Percentiles rank a stretch among this genome's conserved stretches.
Conservation (phyloP, 2,113 vertebrate genomes). For the Anser cygnoides region DNA sequence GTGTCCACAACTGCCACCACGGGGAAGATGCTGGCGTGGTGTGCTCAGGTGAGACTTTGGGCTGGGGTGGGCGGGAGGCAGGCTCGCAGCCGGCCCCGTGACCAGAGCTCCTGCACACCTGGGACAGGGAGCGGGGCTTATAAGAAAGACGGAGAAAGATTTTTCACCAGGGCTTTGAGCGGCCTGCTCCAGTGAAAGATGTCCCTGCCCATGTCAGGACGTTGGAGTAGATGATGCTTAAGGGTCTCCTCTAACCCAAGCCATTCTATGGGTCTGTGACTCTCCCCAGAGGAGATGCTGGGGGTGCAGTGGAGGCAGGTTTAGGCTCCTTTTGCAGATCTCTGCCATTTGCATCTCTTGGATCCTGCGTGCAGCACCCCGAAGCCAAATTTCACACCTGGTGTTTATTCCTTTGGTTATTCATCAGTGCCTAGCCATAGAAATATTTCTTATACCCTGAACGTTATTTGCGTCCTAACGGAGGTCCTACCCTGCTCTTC, state of each 20-base stretch:
- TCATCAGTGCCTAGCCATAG: rapidly evolving
- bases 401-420: not conserved
- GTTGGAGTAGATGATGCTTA: not conserved
- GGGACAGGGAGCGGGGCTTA: too few relatives aligned
- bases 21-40: not conserved
- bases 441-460: not conserved
- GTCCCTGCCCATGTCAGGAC: not conserved
- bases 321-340: not conserved
- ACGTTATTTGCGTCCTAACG: rapidly evolving
- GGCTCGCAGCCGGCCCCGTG: not conserved
- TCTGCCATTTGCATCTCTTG: not conserved
- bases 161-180: not conserved
- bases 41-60: not conserved
- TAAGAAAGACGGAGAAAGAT: not conserved
- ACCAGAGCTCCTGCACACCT: not conserved
- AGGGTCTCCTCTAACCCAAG: not conserved
- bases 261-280: not conserved
- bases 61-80: not conserved
- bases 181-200: not conserved
- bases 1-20: not conserved
- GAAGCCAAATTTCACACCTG: not conserved
- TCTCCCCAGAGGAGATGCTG: not conserved
- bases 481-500: not conserved
- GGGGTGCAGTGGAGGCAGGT: not conserved
- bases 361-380: not conserved